phyloP scores from a whole-genome alignment of 2,888 invertebrate species.

The Xanthia togata region DNA sequence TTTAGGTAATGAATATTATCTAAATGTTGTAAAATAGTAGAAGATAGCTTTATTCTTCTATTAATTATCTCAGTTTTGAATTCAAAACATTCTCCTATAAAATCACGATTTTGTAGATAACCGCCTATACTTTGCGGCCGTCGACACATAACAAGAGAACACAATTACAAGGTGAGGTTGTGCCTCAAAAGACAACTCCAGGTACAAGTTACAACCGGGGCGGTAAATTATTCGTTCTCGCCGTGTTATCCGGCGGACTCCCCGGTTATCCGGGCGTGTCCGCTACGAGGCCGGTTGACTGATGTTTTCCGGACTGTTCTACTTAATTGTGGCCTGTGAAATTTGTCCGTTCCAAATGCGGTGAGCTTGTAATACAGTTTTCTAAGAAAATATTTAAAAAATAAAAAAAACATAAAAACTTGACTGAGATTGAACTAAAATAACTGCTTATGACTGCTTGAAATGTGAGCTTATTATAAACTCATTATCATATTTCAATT shows the following conservation, averaged over 20 bases:
- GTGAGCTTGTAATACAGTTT: conserved; percentile 24
- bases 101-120: too few species aligned
- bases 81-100: too few species aligned
- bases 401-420: too few species aligned
- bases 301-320: conserved; percentile 73
- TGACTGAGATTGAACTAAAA: too few species aligned
- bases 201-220: conserved; percentile 63
- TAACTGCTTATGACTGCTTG: too few species aligned
- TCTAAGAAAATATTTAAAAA: neutral
- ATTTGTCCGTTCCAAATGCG: conserved; percentile 74
- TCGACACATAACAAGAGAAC: conserved; percentile 4
- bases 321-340: conserved; percentile 75
- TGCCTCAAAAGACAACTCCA: conserved; percentile 62
- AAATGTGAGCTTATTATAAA: too few species aligned
- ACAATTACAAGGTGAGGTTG: conserved; percentile 47
- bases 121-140: too few species aligned
- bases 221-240: conserved; percentile 74
- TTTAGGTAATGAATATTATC: too few species aligned
- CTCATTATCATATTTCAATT: too few species aligned
- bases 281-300: conserved; percentile 71
- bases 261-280: conserved; percentile 73
- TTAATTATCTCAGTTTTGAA: too few species aligned
- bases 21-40: too few species aligned
- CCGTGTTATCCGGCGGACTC: conserved; percentile 71
- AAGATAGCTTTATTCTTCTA: too few species aligned